Percentiles rank a stretch among this genome's conserved stretches.
phyloP scores from a whole-genome alignment of 2,888 invertebrate species.

The Belgica antarctica region DNA sequence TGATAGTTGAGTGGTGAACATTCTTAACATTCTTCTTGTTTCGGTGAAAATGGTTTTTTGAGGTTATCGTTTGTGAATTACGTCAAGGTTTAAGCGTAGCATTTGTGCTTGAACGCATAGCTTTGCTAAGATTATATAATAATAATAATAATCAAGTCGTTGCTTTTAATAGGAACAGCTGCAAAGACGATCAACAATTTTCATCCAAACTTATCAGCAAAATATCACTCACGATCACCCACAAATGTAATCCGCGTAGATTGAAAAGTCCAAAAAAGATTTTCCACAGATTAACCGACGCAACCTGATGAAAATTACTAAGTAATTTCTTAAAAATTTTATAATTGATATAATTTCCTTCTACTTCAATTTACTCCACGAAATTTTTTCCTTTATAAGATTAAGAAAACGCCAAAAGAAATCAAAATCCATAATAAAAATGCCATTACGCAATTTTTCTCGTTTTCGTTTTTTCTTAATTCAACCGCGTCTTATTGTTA shows the following conservation, averaged over 20 bases:
- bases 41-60: too few relatives aligned
- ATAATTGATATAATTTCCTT: slow-evolving; percentile 36
- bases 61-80: too few relatives aligned
- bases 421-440: slow-evolving; percentile 12
- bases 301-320: slow-evolving; percentile 10
- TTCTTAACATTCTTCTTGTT: not conserved
- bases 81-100: too few relatives aligned
- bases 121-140: too few relatives aligned
- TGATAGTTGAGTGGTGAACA: not conserved
- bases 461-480: slow-evolving; percentile 15
- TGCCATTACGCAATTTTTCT: slow-evolving; percentile 28
- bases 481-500: slow-evolving; percentile 31
- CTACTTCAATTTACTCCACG: not conserved
- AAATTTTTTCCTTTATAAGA: slow-evolving; percentile 11
- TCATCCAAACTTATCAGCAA: too few relatives aligned
- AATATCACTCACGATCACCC: too few relatives aligned
- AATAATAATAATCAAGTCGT: too few relatives aligned
- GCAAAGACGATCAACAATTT: too few relatives aligned
- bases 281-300: not conserved
- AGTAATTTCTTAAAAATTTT: slow-evolving; percentile 20
- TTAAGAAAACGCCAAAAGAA: slow-evolving; percentile 31
- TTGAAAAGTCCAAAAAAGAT: not conserved
- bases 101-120: too few relatives aligned
- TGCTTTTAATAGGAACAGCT: too few relatives aligned
- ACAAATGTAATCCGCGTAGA: too few relatives aligned